Percentiles rank a stretch among this genome's conserved stretches.
Conservation (phyloP, 2,888 invertebrate genomes). For the Oithona nana region DNA sequence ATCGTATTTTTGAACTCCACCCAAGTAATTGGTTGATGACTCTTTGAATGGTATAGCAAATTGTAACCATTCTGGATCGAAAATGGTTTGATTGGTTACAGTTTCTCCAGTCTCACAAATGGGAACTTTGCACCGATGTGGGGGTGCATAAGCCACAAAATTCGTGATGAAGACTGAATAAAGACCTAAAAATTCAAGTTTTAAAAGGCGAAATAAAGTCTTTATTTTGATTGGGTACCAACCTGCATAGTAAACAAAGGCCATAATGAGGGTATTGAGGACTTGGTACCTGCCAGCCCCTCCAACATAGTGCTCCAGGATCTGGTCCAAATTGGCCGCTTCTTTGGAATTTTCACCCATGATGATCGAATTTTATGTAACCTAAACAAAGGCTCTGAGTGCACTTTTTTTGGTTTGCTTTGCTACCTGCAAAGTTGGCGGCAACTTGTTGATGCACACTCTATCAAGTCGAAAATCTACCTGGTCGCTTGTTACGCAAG, state of each 20-base stretch:
- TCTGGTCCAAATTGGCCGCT: not conserved
- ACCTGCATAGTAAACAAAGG: not conserved
- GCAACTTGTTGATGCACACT: no score
- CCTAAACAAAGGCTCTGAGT: no score
- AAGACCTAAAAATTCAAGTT: no score
- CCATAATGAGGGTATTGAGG: not conserved
- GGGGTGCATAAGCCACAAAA: not conserved
- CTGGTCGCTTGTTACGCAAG: no score
- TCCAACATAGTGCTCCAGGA: not conserved
- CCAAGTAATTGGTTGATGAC: not conserved
- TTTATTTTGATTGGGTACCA: no score
- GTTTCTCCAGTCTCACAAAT: not conserved
- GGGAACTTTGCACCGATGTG: conserved; percentile 6
- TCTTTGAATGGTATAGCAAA: not conserved
- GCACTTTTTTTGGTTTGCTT: no score
- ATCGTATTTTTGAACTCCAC: not conserved
- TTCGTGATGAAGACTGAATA: not conserved
- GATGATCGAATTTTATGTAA: no score
- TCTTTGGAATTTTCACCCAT: not conserved
- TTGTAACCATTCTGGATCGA: not conserved
- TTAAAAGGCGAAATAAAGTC: no score
- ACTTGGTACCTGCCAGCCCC: not conserved
- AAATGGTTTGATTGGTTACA: not conserved
- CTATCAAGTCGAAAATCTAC: no score
- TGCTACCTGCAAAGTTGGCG: no score